These are phyloP conservation scores for Melanotaenia duboulayi DNA, from an alignment of 2,113 vertebrate genomes.

Conservation along the genomic window DNA sequence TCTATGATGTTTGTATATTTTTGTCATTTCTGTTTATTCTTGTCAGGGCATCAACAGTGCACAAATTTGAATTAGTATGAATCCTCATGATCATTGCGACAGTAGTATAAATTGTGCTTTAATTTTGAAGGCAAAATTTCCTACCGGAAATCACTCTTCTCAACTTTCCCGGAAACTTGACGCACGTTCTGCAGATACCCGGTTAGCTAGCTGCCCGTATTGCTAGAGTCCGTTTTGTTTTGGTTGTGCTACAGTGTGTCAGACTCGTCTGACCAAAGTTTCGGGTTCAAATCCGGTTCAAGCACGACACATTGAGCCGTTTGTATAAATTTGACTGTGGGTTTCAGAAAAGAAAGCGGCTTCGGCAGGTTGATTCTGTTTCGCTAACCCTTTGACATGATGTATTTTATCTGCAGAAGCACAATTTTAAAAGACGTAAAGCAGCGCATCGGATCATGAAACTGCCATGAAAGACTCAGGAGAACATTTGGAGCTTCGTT, in stretches of 20 bases:
- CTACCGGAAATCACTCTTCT: conserved; percentile 30
- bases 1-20: too few species aligned
- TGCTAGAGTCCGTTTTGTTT: conserved; percentile 45
- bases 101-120: conserved; percentile 9
- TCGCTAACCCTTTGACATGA: conserved; percentile 33
- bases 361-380: background rate
- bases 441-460: conserved; percentile 48
- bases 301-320: background rate
- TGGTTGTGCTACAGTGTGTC: conserved; percentile 24
- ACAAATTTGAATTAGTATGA: too few species aligned
- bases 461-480: conserved; percentile 67
- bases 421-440: conserved; percentile 50
- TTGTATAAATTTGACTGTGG: background rate
- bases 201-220: conserved; percentile 33
- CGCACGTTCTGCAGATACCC: conserved; percentile 11
- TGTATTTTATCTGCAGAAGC: conserved; percentile 56
- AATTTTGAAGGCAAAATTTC: conserved; percentile 39
- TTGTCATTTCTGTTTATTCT: too few species aligned
- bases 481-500: conserved; percentile 38
- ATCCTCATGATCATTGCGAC: too few species aligned
- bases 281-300: conserved; percentile 18
- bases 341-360: background rate
- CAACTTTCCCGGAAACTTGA: background rate
- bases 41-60: too few species aligned
- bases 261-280: conserved; percentile 31